phyloP scores from a whole-genome alignment of 1,140 invertebrate species.

The Brachionus paranguensis region DNA sequence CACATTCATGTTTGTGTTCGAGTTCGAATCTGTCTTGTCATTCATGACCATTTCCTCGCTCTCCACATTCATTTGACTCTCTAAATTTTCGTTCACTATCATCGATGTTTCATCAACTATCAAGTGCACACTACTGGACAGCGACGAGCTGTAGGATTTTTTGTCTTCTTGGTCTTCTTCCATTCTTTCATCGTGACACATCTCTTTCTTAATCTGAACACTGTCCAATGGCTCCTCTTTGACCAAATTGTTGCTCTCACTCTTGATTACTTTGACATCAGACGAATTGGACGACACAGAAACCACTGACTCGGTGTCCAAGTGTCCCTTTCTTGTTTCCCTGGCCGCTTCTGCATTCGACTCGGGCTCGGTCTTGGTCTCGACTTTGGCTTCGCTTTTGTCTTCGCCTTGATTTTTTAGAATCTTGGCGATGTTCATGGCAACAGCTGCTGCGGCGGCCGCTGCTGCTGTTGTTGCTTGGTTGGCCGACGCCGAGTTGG shows the following conservation, averaged over 20 bases:
- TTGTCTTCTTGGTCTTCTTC: not conserved
- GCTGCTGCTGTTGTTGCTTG: not conserved
- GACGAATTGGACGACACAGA: not conserved
- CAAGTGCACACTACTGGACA: slow-evolving; percentile 14
- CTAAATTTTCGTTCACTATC: slow-evolving; percentile 18
- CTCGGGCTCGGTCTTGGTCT: not conserved
- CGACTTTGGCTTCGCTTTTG: not conserved
- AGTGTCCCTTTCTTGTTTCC: not conserved
- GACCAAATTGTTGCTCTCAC: not conserved
- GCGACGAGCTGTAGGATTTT: not conserved
- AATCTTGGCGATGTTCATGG: slow-evolving; percentile 11
- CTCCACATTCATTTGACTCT: slow-evolving; percentile 25
- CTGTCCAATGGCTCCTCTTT: not conserved
- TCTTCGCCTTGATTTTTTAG: not conserved
- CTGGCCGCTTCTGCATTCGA: not conserved
- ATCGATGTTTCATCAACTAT: slow-evolving; percentile 18
- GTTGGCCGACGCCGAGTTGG: not conserved
- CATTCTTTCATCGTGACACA: not conserved
- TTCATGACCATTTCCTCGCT: not conserved
- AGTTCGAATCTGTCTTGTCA: not conserved
- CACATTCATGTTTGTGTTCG: slow-evolving; percentile 5
- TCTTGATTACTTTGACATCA: not conserved
- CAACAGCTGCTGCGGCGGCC: not conserved
- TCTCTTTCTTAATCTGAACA: not conserved
- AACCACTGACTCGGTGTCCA: not conserved